Evolutionary conservation across 2,113 vertebrate species (phyloP).

Genomic region (Myrmecobius fasciatus): DNA sequence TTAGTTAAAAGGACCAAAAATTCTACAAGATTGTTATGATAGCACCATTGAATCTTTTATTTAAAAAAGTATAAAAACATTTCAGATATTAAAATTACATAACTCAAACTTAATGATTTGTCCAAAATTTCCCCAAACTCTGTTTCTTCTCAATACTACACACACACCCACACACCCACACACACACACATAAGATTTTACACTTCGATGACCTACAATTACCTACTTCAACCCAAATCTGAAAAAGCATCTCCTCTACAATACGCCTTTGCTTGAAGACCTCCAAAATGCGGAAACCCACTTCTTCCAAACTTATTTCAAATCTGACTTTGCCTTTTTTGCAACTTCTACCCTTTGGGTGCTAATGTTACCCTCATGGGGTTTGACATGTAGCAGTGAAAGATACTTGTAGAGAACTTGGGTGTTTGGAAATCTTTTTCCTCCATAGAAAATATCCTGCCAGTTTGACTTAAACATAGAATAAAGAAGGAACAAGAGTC

Average conservation of each 20-base stretch:
- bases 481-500: neutral
- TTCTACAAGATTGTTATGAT: neutral
- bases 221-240: neutral
- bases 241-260: neutral
- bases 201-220: neutral
- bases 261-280: neutral
- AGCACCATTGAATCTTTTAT: neutral
- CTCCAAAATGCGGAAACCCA: neutral
- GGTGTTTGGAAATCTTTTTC: neutral
- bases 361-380: neutral
- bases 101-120: neutral
- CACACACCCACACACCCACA: neutral
- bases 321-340: neutral
- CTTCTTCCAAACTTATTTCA: neutral
- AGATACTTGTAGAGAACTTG: neutral
- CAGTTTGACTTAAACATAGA: neutral
- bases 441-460: neutral
- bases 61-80: neutral
- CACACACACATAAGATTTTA: neutral
- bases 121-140: neutral
- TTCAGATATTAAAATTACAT: neutral
- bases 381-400: neutral
- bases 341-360: neutral
- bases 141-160: neutral
- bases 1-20: neutral